Evolutionary conservation across 2,888 invertebrate species (phyloP), one percentile per base, ranked within the genome.

Genomic region (Clunio marinus): DNA sequence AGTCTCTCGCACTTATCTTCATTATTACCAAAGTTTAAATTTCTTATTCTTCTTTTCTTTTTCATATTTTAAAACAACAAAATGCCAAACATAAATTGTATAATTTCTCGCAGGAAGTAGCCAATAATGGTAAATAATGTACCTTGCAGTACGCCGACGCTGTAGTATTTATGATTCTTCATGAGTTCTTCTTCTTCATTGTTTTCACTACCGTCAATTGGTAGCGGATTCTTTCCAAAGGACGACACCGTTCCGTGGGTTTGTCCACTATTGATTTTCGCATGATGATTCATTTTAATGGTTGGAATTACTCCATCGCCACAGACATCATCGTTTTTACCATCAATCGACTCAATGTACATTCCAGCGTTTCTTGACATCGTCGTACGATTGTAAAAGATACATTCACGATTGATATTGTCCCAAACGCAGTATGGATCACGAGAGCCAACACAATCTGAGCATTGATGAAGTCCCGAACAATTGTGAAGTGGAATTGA

Each of bases 381-480:
- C 80, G 79, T 72, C 20, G 66, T 57, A 15, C 58, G 57, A 17
- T 58, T 58, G 7, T 24, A 41, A 25, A 41, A 45, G 10, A 68
- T 68, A 74, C 85, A 85, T 73, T 84, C 82, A 73, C 83, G 84
- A 71, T 82, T 82, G 71, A 83, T 84, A 4, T 87, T 85, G 76
- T 94, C 91, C 97, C 97, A 99, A 20, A 95, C 95, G 79, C 98
- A 99, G 77, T 97, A 95, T 0, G 98, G 98, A 81, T 99, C 98
- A 81, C 96, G 94, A 70, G 96, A 82, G 32, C 87, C 86, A 2
- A 98, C 87, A 78, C 98, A 99, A 73, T 89, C 87, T 71, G 68
- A 70, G 27, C 69, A 69, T 35, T 55, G 59, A 60, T 15, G 45
- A 20, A 86, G 83, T 73, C 82, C 83, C 60, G 83, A 80, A 77